Conservation (phyloP, 1,140 invertebrate species). For the Drosophila ananassae region DNA sequence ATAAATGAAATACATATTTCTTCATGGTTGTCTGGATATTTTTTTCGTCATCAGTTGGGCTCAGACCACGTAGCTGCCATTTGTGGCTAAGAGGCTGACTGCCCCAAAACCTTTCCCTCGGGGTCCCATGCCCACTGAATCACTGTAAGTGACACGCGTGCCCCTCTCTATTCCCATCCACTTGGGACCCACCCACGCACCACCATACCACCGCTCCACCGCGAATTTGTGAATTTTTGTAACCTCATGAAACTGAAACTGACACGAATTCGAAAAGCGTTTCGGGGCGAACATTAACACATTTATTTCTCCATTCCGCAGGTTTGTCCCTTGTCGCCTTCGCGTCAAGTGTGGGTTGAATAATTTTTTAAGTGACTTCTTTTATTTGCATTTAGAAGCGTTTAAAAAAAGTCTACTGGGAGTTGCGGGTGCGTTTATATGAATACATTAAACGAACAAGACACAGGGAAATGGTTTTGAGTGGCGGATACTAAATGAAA, state of each 20-base stretch:
- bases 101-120: conserved; percentile 20
- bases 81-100: conserved; percentile 34
- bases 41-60: conserved; percentile 5
- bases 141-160: conserved; percentile 65
- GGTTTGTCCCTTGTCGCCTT: conserved; percentile 28
- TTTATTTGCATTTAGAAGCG: conserved; percentile 74
- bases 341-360: conserved; percentile 50
- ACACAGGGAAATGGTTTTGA: not conserved
- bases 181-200: conserved; percentile 11
- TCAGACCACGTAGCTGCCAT: conserved; percentile 67
- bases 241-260: conserved; percentile 70
- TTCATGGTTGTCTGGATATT: not conserved
- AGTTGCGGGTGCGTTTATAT: conserved; percentile 47
- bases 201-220: conserved; percentile 23
- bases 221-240: conserved; percentile 65
- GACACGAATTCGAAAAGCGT: conserved; percentile 79
- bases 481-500: too few species aligned
- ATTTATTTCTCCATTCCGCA: conserved; percentile 47
- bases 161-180: conserved; percentile 7
- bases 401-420: conserved; percentile 54
- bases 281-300: conserved; percentile 69
- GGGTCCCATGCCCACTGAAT: conserved; percentile 40
- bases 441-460: conserved; percentile 48
- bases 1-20: conserved; percentile 3
- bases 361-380: conserved; percentile 77